Percentiles rank a stretch among this genome's conserved stretches.
phyloP scores from a whole-genome alignment of 2,888 invertebrate genomes.

The Scaptodrosophila latifasciaeformis region DNA sequence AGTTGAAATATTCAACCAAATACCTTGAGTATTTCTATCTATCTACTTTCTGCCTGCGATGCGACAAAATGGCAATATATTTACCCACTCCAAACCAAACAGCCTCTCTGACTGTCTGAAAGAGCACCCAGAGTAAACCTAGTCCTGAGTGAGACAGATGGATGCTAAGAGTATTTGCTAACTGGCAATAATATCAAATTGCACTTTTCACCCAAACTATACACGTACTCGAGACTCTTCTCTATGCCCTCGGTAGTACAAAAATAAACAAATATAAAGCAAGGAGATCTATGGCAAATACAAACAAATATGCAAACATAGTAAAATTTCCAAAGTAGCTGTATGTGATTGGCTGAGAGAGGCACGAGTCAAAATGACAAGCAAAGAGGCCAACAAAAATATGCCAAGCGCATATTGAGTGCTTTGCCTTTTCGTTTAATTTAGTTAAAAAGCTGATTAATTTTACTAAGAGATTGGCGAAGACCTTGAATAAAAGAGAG shows the following conservation, averaged over 20 bases:
- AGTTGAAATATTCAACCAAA: conserved; percentile 10
- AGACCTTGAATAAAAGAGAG: too few relatives aligned
- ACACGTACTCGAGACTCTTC: neutral
- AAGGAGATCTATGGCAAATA: conserved; percentile 53
- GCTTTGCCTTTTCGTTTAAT: too few relatives aligned
- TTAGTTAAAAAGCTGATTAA: too few relatives aligned
- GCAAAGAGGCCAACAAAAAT: too few relatives aligned
- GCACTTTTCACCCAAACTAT: conserved; percentile 46
- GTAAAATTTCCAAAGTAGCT: neutral
- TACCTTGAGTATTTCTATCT: too few relatives aligned
- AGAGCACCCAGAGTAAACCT: neutral
- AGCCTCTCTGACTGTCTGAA: neutral
- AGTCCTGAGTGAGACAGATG: conserved; percentile 17
- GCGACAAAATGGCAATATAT: conserved; percentile 47
- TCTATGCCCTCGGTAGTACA: conserved; percentile 8
- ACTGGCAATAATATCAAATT: conserved; percentile 70
- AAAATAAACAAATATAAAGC: conserved; percentile 1
- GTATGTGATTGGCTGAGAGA: too few relatives aligned
- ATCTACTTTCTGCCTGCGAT: too few relatives aligned
- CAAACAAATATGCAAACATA: conserved; percentile 63
- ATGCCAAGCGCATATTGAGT: too few relatives aligned
- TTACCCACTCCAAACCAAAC: conserved; percentile 22
- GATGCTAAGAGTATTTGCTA: conserved; percentile 64
- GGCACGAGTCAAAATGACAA: conserved; percentile 19
- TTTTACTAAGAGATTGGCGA: too few relatives aligned